Evolutionary conservation across 30 jellyfish, hydroid and myxozoan genomes (phyloP).

Genomic region (Mastigias papua): DNA sequence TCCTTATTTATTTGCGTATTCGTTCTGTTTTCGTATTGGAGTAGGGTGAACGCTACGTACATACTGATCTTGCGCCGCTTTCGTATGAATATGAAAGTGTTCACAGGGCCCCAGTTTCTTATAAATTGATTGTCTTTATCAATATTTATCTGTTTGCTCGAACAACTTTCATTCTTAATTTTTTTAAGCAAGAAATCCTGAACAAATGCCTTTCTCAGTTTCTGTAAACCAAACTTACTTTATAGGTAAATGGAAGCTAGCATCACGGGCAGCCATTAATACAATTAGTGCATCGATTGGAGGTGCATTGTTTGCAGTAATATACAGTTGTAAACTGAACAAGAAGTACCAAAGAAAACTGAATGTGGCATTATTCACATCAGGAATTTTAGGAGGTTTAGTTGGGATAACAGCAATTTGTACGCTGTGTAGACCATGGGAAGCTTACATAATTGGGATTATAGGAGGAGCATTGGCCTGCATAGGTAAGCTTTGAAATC

Average conservation of each 20-base stretch:
- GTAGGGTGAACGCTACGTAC: too few relatives aligned
- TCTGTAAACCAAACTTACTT: too few relatives aligned
- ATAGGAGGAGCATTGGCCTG: constrained; percentile 72
- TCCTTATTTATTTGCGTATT: too few relatives aligned
- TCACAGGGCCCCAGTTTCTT: too few relatives aligned
- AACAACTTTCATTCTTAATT: too few relatives aligned
- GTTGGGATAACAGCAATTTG: constrained; percentile 88
- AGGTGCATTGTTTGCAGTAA: constrained; percentile 77
- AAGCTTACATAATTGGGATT: constrained; percentile 78
- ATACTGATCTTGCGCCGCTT: too few relatives aligned
- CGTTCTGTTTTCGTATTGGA: too few relatives aligned
- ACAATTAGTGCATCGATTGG: constrained; percentile 90
- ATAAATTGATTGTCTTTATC: too few relatives aligned
- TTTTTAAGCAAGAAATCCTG: too few relatives aligned
- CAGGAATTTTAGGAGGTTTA: constrained; percentile 87
- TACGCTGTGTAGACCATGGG: constrained; percentile 90
- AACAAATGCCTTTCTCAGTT: too few relatives aligned
- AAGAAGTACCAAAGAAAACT: constrained; percentile 66
- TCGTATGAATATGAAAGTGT: too few relatives aligned
- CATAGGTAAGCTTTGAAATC: constrained; percentile 47
- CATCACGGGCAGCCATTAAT: constrained; percentile 86
- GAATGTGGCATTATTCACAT: constrained; percentile 63
- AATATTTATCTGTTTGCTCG: too few relatives aligned
- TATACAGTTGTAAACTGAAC: constrained; percentile 73
- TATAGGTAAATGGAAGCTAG: constrained; percentile 93